Conservation (phyloP, 23 tunicate species). For the Trididemnum miniatum region DNA sequence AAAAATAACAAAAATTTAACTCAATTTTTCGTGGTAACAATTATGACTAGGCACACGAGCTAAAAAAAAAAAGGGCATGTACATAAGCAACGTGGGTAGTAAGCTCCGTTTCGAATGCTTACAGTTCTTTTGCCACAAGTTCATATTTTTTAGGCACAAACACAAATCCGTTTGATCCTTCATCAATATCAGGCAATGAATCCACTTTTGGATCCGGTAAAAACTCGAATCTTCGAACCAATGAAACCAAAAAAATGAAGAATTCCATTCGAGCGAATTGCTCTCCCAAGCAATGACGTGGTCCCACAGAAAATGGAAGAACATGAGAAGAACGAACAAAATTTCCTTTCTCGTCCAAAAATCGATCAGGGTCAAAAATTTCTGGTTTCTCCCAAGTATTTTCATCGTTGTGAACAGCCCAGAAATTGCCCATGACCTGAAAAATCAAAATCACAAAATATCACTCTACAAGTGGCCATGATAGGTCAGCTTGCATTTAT, state of each 20-base stretch:
- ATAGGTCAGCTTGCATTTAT: too few species aligned
- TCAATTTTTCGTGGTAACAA: too few species aligned
- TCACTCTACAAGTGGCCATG: neutral
- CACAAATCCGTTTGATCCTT: neutral
- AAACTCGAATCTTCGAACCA: neutral
- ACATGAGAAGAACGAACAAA: conserved; percentile 9
- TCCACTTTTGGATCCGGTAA: conserved; percentile 2
- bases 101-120: too few species aligned
- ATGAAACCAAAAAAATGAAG: neutral
- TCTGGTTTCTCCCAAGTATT: neutral
- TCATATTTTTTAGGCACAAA: neutral
- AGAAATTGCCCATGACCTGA: neutral
- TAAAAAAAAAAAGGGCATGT: too few species aligned
- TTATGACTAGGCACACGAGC: too few species aligned
- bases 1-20: too few species aligned
- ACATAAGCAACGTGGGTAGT: too few species aligned
- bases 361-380: neutral
- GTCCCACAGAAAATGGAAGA: neutral
- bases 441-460: neutral
- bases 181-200: neutral
- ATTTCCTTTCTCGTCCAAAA: conserved; percentile 1
- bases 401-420: conserved; percentile 9
- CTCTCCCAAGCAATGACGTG: conserved; percentile 12
- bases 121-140: neutral
- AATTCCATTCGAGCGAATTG: neutral